Evolutionary conservation across 1,140 invertebrate genomes (phyloP), one percentile per base, ranked within the genome.

Genomic region (Microvelia longipes): DNA sequence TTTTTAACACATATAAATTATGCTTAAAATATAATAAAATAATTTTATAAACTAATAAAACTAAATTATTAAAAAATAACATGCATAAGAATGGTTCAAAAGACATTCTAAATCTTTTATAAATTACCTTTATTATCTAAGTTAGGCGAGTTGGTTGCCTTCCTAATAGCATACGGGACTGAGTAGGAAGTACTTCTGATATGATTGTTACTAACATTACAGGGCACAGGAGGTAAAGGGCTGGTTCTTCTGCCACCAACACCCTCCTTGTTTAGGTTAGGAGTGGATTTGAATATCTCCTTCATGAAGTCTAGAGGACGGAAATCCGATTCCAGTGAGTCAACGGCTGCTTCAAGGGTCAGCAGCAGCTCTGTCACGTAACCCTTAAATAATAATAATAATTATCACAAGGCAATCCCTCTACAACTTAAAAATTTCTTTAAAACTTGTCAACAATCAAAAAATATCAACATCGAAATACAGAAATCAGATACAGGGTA

Each of bases 351-450:
- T 81, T 98, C 94, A 0, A 99, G 80, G 0, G 96, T 99, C 1
- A 99, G 81, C 70, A 99, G 86, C 2, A 99, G 81, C 78, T 99
- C 96, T 0, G 96, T 98, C 0, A 99, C 97, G 79, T 99, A 99
- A 64, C 92, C 90, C 84, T 87, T 28, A 15, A 71, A 69, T 69
- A 65, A 64, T 26, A 27, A 1, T 24, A 61, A n/a, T n/a, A n/a
- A n/a, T n/a, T n/a, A n/a, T n/a, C n/a, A n/a, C n/a, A n/a, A n/a
- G n/a, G 29, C n/a, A n/a, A n/a, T n/a, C n/a, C n/a, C n/a, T n/a
- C n/a, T n/a, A n/a, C n/a, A n/a, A n/a, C n/a, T n/a, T n/a, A n/a
- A n/a, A n/a, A n/a, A 60, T 60, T 60, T 13, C n/a, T 60, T 60
- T 13, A 60, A 13, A 60, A 60, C 50, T n/a, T 13, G n/a, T 60